Evolutionary conservation across 2,797 vertebrate genomes (phyloP).

Genomic region (Megalops cyprinoides): DNA sequence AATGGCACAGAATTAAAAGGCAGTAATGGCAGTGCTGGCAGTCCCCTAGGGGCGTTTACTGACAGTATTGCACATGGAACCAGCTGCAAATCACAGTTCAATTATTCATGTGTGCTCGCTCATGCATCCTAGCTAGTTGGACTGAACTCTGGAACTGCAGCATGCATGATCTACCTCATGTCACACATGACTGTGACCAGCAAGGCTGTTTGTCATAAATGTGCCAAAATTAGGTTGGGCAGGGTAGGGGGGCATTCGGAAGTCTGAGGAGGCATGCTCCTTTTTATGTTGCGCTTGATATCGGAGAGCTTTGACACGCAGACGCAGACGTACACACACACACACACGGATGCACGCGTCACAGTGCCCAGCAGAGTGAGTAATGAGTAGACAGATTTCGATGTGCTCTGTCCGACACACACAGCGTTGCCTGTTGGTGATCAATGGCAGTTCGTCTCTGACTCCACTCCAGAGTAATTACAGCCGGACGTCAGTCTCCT

Average conservation of each 20-base stretch:
- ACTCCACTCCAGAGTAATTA: conserved; percentile 42
- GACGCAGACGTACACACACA: no score
- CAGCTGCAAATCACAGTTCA: conserved; percentile 46
- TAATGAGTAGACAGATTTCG: conserved; percentile 2
- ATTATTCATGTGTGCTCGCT: conserved; percentile 19
- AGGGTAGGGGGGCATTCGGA: no score
- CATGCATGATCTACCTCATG: neutral
- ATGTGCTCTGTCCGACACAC: neutral
- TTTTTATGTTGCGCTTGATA: no score
- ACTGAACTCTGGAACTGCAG: neutral
- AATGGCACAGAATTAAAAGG: conserved; percentile 32
- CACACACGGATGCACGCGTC: neutral
- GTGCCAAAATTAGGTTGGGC: neutral
- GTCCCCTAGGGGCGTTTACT: conserved; percentile 26
- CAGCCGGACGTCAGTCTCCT: conserved; percentile 32
- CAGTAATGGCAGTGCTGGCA: conserved; percentile 35
- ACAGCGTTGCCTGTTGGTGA: conserved; percentile 25
- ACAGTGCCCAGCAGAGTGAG: neutral
- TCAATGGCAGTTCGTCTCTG: conserved; percentile 36
- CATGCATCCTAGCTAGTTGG: neutral
- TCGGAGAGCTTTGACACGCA: no score
- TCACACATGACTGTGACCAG: neutral
- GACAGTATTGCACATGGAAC: conserved; percentile 30
- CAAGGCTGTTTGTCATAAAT: neutral
- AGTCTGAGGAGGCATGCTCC: no score